Evolutionary conservation across 2,888 invertebrate genomes (phyloP).

Genomic region (Thyatira batis): DNA sequence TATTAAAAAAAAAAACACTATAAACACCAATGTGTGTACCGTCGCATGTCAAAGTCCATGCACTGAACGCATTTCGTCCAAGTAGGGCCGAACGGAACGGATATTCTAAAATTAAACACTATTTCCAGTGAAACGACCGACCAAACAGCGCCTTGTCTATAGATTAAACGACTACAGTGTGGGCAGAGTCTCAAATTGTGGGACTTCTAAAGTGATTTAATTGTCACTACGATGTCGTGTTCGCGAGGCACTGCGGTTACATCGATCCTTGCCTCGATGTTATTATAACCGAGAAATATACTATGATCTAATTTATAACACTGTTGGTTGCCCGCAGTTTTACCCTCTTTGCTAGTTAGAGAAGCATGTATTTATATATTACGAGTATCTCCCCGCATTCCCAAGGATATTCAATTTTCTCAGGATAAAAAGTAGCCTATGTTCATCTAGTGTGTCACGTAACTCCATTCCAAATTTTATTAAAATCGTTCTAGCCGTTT

Average conservation of each 20-base stretch:
- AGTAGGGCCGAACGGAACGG: constrained; percentile 75
- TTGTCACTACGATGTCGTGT: constrained; percentile 53
- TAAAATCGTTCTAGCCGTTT: too few relatives aligned
- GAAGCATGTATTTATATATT: too few relatives aligned
- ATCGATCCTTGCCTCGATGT: constrained; percentile 19
- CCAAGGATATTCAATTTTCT: too few relatives aligned
- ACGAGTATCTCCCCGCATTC: too few relatives aligned
- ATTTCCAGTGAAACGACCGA: constrained; percentile 73
- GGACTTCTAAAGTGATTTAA: constrained; percentile 72
- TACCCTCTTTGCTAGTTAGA: too few relatives aligned
- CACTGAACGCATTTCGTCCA: constrained; percentile 71
- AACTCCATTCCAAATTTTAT: too few relatives aligned
- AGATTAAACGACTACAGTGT: constrained; percentile 66
- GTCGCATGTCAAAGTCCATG: constrained; percentile 54
- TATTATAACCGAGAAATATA: constrained; percentile 7
- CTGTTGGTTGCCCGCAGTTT: too few relatives aligned
- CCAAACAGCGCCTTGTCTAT: constrained; percentile 64
- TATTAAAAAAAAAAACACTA: constrained; percentile 17
- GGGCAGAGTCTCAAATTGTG: constrained; percentile 57
- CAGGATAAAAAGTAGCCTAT: too few relatives aligned
- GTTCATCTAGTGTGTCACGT: too few relatives aligned
- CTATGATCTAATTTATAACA: background rate
- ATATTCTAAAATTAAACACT: constrained; percentile 80
- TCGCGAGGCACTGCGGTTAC: constrained; percentile 44
- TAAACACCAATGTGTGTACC: constrained; percentile 28